Evolutionary conservation across 2,113 vertebrate species (phyloP).

Genomic region (Hystrix cristata): DNA sequence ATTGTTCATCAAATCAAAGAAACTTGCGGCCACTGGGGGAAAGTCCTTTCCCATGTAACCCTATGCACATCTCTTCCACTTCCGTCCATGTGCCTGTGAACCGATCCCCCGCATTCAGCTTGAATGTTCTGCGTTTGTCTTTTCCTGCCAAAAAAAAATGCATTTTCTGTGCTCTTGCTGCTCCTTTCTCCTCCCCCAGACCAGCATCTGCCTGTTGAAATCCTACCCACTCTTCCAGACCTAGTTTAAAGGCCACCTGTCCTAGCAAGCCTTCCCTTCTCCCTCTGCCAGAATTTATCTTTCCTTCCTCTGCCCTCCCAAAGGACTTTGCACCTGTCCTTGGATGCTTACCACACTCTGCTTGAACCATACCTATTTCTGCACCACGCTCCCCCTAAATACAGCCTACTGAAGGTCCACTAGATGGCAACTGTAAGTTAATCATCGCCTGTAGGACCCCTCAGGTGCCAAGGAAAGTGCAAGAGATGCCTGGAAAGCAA

Average conservation of each 20-base stretch:
- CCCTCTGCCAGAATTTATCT: constrained; percentile 49
- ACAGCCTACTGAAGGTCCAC: not conserved
- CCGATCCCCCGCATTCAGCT: not conserved
- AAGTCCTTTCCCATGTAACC: not conserved
- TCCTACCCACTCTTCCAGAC: constrained; percentile 57
- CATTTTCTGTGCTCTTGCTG: not conserved
- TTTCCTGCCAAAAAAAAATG: not conserved
- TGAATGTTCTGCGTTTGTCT: not conserved
- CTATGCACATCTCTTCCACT: not conserved
- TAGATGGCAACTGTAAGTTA: not conserved
- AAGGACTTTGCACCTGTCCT: constrained; percentile 40
- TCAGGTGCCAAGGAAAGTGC: not conserved
- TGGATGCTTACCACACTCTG: not conserved
- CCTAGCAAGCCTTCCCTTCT: not conserved
- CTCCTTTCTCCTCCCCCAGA: not conserved
- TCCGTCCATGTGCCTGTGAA: not conserved
- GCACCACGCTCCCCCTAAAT: not conserved
- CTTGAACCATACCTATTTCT: not conserved
- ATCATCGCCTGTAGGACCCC: not conserved
- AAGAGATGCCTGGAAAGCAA: not conserved
- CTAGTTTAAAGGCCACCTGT: constrained; percentile 70
- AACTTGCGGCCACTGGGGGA: not conserved
- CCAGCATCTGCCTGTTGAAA: constrained; percentile 52
- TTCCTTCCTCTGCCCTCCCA: constrained; percentile 59
- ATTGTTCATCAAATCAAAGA: not conserved